Percentiles rank a stretch among this genome's conserved stretches.
These are phyloP conservation scores for Cygnus atratus DNA, from an alignment of 2,113 vertebrate species.

Conservation along the genomic window DNA sequence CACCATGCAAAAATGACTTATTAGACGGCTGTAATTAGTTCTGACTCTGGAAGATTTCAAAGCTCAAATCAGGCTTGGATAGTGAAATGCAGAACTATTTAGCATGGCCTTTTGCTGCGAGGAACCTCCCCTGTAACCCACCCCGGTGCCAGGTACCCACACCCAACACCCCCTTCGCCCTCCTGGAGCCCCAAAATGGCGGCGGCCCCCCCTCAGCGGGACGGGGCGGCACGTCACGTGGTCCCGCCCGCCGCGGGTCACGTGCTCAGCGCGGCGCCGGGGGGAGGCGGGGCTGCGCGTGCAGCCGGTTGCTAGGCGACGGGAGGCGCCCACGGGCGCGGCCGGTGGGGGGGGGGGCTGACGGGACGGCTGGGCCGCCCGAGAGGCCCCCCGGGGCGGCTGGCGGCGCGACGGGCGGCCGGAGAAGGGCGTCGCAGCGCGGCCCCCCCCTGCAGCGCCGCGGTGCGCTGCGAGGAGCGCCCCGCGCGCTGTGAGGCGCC, in stretches of 20 bases:
- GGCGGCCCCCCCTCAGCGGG: background rate
- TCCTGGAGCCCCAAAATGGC: background rate
- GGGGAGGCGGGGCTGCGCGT: background rate
- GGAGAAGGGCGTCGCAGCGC: background rate
- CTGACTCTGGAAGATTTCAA: background rate
- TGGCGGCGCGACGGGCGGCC: background rate
- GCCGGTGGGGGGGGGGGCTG: background rate
- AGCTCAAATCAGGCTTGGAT: background rate
- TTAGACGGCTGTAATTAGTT: background rate
- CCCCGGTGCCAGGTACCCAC: accelerated
- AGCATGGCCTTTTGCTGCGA: background rate
- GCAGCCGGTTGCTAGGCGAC: constrained; percentile 20
- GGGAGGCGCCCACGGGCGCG: background rate
- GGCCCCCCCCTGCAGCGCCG: no score
- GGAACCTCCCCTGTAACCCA: background rate
- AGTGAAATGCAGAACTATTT: background rate
- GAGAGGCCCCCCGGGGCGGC: background rate
- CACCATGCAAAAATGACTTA: background rate
- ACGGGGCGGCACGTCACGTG: background rate
- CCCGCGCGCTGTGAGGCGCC: background rate
- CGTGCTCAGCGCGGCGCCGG: background rate
- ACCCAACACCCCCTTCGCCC: no score
- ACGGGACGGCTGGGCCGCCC: background rate
- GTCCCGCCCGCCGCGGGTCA: background rate
- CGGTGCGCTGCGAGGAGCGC: background rate